A percentile compares a stretch with the other conserved stretches of the same genome.
These are phyloP conservation scores for Ips typographus DNA, from an alignment of 1,140 invertebrate species.

Conservation along the genomic window DNA sequence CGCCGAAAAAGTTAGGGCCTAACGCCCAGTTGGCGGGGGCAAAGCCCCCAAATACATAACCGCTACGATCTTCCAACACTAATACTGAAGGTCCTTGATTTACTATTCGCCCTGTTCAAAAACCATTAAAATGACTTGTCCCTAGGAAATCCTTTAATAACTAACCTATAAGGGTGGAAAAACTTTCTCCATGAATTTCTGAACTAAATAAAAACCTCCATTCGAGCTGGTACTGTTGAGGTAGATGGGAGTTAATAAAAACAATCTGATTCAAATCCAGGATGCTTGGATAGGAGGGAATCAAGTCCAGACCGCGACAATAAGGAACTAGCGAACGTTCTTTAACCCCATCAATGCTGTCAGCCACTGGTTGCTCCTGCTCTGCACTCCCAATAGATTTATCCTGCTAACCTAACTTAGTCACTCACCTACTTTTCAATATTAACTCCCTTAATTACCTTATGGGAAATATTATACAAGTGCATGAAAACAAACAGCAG, in stretches of 20 bases:
- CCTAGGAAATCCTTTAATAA: not conserved
- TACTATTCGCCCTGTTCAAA: conserved; percentile 63
- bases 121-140: conserved; percentile 35
- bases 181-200: conserved; percentile 79
- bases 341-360: conserved; percentile 36
- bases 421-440: conserved; percentile 20
- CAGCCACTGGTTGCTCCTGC: conserved; percentile 8
- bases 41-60: conserved; percentile 88
- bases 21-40: conserved; percentile 73
- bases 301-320: conserved; percentile 63
- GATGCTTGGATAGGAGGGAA: conserved; percentile 75
- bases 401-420: conserved; percentile 4
- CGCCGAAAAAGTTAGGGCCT: conserved; percentile 71
- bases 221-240: conserved; percentile 68
- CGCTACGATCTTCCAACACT: conserved; percentile 75
- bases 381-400: conserved; percentile 18
- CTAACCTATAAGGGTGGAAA: conserved; percentile 72
- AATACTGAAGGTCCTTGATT: conserved; percentile 78
- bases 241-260: conserved; percentile 75
- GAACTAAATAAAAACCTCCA: conserved; percentile 85
- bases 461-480: conserved; percentile 50
- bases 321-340: conserved; percentile 58
- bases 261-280: conserved; percentile 75
- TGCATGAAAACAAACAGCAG: conserved; percentile 50
- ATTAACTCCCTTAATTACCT: conserved; percentile 26